Percentiles rank a stretch among this genome's conserved stretches.
These are phyloP conservation scores for Zoanthus sociatus DNA, from an alignment of 92 coral and sea anemone species.

Conservation along the genomic window DNA sequence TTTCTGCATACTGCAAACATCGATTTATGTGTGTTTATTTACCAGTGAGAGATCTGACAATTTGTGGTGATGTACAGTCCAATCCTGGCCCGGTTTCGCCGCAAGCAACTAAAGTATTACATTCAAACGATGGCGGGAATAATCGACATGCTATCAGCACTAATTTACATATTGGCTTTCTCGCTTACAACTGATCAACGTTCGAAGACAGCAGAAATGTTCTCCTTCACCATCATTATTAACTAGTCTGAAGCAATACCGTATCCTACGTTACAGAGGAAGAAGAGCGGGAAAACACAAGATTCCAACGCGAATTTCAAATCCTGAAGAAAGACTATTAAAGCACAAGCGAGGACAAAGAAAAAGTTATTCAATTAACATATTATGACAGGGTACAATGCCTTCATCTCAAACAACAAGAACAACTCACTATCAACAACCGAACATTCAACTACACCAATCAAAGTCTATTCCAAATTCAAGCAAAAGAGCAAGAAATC, in stretches of 20 bases:
- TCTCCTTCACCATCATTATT: neutral
- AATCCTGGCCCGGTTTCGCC: constrained; percentile 19
- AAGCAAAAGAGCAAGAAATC: constrained; percentile 27
- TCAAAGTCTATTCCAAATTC: constrained; percentile 10
- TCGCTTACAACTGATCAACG: constrained; percentile 2
- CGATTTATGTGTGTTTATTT: constrained; percentile 1
- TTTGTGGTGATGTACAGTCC: neutral
- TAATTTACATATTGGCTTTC: constrained; percentile 1
- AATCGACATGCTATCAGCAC: constrained; percentile 9
- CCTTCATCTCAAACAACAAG: constrained; percentile 1
- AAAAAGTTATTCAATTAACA: constrained; percentile 2
- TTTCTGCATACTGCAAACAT: constrained; percentile 15
- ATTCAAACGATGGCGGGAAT: constrained; percentile 8
- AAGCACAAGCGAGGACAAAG: constrained; percentile 18
- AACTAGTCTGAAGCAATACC: constrained; percentile 12
- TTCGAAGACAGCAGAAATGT: constrained; percentile 3
- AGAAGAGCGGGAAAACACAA: constrained; percentile 26
- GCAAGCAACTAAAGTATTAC: constrained; percentile 27
- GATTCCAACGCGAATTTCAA: constrained; percentile 35
- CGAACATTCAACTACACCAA: constrained; percentile 26
- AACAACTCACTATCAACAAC: constrained; percentile 1
- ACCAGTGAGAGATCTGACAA: neutral
- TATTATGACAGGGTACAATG: constrained; percentile 5
- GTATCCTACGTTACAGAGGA: constrained; percentile 28
- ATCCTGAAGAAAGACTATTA: constrained; percentile 9